Evolutionary conservation across 1,140 invertebrate genomes (phyloP).

Genomic region (Drosophila eugracilis): DNA sequence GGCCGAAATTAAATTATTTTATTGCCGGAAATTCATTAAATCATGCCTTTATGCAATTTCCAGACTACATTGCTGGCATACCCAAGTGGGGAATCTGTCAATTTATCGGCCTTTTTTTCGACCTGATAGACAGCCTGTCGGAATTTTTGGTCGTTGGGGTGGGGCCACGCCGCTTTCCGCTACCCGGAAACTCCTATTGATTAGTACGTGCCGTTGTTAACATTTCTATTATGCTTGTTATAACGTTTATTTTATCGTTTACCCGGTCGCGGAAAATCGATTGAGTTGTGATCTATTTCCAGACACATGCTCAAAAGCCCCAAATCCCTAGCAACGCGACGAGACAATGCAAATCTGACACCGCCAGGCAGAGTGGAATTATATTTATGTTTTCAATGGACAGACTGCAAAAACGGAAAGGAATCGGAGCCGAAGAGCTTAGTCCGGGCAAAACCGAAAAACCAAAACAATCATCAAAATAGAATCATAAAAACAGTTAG

Average conservation of each 20-base stretch:
- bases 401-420: conserved; percentile 13
- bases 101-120: conserved; percentile 37
- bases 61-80: conserved; percentile 51
- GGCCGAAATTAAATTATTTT: conserved; percentile 79
- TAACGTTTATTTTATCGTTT: conserved; percentile 58
- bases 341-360: conserved; percentile 53
- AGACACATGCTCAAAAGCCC: conserved; percentile 44
- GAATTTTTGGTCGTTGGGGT: conserved; percentile 42
- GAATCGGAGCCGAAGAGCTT: conserved; percentile 22
- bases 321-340: conserved; percentile 39
- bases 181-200: conserved; percentile 41
- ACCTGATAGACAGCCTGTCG: conserved; percentile 40
- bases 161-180: neutral
- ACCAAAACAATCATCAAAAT: conserved; percentile 79
- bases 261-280: conserved; percentile 24
- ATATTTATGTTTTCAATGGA: conserved; percentile 65
- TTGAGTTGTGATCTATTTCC: conserved; percentile 45
- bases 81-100: conserved; percentile 49
- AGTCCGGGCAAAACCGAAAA: conserved; percentile 41
- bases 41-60: conserved; percentile 72
- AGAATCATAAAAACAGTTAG: conserved; percentile 81
- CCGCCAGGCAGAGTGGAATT: conserved; percentile 43
- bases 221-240: conserved; percentile 63
- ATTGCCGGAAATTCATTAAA: conserved; percentile 79
- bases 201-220: conserved; percentile 65